Base-by-base conservation (phyloP, 1,140 invertebrate species). In the Cryptotermes secundus region DNA sequence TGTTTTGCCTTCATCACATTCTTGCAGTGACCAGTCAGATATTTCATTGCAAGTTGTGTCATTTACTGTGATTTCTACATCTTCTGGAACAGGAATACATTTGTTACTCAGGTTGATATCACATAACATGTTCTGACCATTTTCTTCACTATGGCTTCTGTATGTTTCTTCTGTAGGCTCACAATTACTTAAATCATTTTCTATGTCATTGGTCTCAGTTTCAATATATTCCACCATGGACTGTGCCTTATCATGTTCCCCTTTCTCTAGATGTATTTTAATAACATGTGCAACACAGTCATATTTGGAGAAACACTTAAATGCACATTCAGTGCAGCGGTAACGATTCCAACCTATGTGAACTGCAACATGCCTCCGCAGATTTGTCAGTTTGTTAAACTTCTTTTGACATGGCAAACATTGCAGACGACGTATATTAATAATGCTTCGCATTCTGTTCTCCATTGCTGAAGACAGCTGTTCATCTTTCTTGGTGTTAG, bases 331-430 rank as follows among this genome's bases (percentile, higher is more conserved):
- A 35, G 87, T 88, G 84, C 91, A 91, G 80, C 88, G 88, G 85
- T 88, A 91, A 65, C 90, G 87, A 86, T 88, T 89, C 89, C 90
- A 90, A 82, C 87, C 88, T 14, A 91, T 88, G 85, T 91, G 91
- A 36, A 87, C 87, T 1, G 90, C 89, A 88, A 91, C 88, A 83
- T 91, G 91, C 79, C 87, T 87, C 12, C 89, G 85, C 81, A 91
- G 85, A 84, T 88, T 86, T 12, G 87, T 86, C 26, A 88, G 59
- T 10, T 88, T 88, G 2, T 86, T 86, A 81, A 90, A 90, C 83
- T 87, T 88, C 79, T 84, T 86, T 59, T 88, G 87, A 84, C 91
- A 91, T 1, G 88, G 85, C 80, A 88, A 86, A 86, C 91, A 91
- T 79, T 87, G 86, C 1, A 90, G 80, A 45, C 88, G 89, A 31